A percentile compares a stretch with the other conserved stretches of the same genome.
These are phyloP conservation scores for Ophioninae sp. DNA, from an alignment of 2,888 invertebrate species.

Conservation along the genomic window DNA sequence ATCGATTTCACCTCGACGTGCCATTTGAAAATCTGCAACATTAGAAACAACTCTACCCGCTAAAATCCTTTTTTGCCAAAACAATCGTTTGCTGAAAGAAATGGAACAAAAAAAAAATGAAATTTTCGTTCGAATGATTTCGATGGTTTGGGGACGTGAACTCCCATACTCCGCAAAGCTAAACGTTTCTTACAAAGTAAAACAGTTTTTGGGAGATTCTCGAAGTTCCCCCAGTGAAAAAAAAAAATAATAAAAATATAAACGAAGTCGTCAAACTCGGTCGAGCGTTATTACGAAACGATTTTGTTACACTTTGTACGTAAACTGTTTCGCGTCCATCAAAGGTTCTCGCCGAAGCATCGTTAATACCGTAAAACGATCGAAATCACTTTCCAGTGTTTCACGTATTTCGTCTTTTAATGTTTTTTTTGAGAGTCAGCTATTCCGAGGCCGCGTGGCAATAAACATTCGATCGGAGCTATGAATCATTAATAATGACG, in stretches of 20 bases:
- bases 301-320: slow-evolving; percentile 17
- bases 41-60: background rate
- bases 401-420: slow-evolving; percentile 36
- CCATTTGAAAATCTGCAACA: background rate
- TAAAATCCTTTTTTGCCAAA: background rate
- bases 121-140: background rate
- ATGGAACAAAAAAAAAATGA: background rate
- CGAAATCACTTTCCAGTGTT: slow-evolving; percentile 17
- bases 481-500: slow-evolving; percentile 60
- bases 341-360: background rate
- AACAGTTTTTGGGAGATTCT: slow-evolving; percentile 9
- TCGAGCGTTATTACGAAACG: slow-evolving; percentile 3
- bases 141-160: background rate
- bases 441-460: slow-evolving; percentile 45
- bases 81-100: background rate
- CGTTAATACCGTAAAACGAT: background rate
- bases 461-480: slow-evolving; percentile 62
- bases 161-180: background rate
- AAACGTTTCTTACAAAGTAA: slow-evolving; percentile 24
- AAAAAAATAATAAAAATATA: slow-evolving; percentile 10
- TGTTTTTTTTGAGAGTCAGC: slow-evolving; percentile 57
- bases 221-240: background rate
- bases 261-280: background rate
- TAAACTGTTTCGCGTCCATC: slow-evolving; percentile 1
- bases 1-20: background rate